These are phyloP conservation scores for Danio jaintianensis DNA, from an alignment of 2,797 vertebrate species.

Conservation along the genomic window DNA sequence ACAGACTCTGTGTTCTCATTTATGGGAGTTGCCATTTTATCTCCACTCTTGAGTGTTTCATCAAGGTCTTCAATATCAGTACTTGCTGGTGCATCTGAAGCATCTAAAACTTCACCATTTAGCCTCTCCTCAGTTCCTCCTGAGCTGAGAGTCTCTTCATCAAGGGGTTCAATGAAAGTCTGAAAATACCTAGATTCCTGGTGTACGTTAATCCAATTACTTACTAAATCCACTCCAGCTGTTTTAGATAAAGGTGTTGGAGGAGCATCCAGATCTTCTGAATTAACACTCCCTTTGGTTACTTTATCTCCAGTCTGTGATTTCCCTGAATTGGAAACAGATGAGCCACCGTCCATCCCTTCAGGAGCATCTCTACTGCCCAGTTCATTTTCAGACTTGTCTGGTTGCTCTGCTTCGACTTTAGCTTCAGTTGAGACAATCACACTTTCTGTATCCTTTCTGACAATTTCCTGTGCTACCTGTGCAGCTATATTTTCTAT, in stretches of 20 bases:
- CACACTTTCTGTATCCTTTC: slow-evolving; percentile 2
- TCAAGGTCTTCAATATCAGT: slow-evolving; percentile 48
- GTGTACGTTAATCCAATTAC: slow-evolving; percentile 78
- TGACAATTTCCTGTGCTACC: not conserved
- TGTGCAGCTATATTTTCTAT: slow-evolving; percentile 62
- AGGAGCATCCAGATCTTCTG: slow-evolving; percentile 47
- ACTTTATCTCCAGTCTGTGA: slow-evolving; percentile 39
- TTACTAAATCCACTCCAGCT: slow-evolving; percentile 73
- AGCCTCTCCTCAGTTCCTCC: not conserved
- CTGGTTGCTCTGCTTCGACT: slow-evolving; percentile 2
- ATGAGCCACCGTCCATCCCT: slow-evolving; percentile 25
- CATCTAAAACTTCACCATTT: slow-evolving; percentile 40
- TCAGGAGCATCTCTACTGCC: slow-evolving; percentile 6
- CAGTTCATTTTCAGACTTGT: not conserved
- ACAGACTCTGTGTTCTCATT: slow-evolving; percentile 11
- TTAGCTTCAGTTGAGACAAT: not conserved
- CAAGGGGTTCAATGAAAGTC: slow-evolving; percentile 77
- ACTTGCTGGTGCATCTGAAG: slow-evolving; percentile 1
- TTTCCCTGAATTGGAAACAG: slow-evolving; percentile 54
- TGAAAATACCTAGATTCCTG: slow-evolving; percentile 76
- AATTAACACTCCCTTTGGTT: slow-evolving; percentile 40
- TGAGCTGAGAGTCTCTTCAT: slow-evolving; percentile 63
- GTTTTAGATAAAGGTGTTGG: slow-evolving; percentile 58
- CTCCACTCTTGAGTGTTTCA: slow-evolving; percentile 9
- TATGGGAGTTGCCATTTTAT: slow-evolving; percentile 20